Conservation (phyloP, 2,113 vertebrate genomes). For the Eulemur macaco region DNA sequence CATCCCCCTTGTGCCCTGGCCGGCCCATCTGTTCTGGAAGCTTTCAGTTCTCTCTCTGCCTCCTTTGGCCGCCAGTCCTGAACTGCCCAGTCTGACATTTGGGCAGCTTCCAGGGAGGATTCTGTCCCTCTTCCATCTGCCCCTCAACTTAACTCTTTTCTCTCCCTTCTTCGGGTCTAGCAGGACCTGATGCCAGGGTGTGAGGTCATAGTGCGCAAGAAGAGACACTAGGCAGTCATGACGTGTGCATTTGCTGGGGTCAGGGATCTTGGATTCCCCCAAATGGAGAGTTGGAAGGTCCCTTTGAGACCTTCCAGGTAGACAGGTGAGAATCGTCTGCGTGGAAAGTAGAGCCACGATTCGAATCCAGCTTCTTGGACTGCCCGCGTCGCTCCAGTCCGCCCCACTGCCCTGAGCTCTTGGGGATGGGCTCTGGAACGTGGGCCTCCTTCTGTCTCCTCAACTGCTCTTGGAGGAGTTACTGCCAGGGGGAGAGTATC, state of each 20-base stretch:
- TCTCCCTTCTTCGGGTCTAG: background rate
- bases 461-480: background rate
- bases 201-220: rapidly evolving
- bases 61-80: slow-evolving; percentile 56
- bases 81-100: slow-evolving; percentile 54
- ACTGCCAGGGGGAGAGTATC: background rate
- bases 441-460: rapidly evolving
- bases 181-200: background rate
- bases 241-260: background rate
- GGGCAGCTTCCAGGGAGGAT: slow-evolving; percentile 56
- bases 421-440: no score
- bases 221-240: background rate
- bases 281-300: background rate
- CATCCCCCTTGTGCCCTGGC: background rate
- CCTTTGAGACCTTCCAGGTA: background rate
- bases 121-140: slow-evolving; percentile 55
- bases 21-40: slow-evolving; percentile 72
- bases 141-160: slow-evolving; percentile 52
- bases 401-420: background rate
- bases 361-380: background rate
- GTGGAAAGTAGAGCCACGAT: rapidly evolving
- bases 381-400: background rate
- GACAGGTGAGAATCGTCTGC: background rate
- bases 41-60: slow-evolving; percentile 10
- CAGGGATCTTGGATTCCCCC: background rate